Evolutionary conservation across 1,140 invertebrate genomes (phyloP).

Genomic region (Saccostrea glomerata): DNA sequence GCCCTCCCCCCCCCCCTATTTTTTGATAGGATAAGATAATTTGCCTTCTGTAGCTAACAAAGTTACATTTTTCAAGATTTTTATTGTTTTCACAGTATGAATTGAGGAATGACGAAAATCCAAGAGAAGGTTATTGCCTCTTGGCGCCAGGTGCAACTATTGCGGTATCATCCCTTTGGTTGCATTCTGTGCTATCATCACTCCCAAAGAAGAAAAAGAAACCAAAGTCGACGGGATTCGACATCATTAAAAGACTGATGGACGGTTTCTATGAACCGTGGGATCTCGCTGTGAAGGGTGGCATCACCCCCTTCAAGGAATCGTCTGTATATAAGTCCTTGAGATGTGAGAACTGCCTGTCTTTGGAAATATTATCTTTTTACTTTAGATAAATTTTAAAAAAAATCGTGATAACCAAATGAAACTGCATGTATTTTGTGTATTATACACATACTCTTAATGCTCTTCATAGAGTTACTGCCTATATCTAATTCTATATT

Average conservation of each 20-base stretch:
- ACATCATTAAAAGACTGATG: slow-evolving; percentile 30
- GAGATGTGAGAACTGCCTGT: slow-evolving; percentile 1
- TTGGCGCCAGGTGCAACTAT: slow-evolving; percentile 22
- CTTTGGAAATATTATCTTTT: too few species aligned
- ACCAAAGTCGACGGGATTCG: background rate
- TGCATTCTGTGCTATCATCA: background rate
- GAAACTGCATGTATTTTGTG: too few species aligned
- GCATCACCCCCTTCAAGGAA: slow-evolving; percentile 10
- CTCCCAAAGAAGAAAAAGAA: background rate
- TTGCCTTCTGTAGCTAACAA: background rate
- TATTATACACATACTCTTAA: too few species aligned
- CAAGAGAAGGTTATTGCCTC: background rate
- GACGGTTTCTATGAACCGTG: slow-evolving; percentile 35
- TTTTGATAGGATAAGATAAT: too few species aligned
- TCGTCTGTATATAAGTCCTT: background rate
- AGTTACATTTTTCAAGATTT: background rate
- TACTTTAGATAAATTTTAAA: too few species aligned
- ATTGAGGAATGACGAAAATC: background rate
- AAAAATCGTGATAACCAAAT: too few species aligned
- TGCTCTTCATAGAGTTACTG: too few species aligned
- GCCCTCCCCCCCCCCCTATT: too few species aligned
- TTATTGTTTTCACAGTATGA: slow-evolving; percentile 4
- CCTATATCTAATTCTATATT: too few species aligned
- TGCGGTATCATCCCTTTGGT: background rate
- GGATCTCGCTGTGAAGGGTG: slow-evolving; percentile 7